These are phyloP conservation scores for Cyanocitta stelleri DNA, from an alignment of 2,113 vertebrate genomes.

Conservation along the genomic window DNA sequence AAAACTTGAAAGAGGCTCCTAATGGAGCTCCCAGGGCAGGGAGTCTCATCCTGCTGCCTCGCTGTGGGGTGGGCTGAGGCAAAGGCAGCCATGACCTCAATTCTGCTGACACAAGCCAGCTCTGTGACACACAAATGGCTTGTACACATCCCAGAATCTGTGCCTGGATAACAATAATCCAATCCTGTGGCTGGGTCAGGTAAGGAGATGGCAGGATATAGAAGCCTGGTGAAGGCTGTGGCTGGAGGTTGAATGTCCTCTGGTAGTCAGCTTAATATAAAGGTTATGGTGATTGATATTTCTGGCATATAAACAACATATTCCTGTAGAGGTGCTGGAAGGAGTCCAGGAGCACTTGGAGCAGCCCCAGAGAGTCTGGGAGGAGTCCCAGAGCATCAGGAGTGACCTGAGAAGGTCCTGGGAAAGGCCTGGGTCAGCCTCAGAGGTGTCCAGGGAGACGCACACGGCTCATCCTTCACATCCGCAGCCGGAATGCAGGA, in stretches of 20 bases:
- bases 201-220: not conserved
- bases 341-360: not conserved
- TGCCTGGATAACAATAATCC: not conserved
- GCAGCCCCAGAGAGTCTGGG: not conserved
- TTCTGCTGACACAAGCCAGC: not conserved
- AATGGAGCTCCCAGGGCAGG: not conserved
- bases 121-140: not conserved
- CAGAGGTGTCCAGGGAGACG: not conserved
- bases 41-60: not conserved
- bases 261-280: not conserved
- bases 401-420: not conserved
- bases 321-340: not conserved
- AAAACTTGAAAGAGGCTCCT: not conserved
- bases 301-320: not conserved
- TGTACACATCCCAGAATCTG: not conserved
- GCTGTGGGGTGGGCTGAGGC: not conserved
- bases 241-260: not conserved
- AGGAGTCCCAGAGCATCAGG: not conserved
- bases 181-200: not conserved
- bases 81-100: not conserved
- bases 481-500: not conserved
- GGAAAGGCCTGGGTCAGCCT: not conserved
- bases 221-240: not conserved
- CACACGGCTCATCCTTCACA: rapidly evolving
- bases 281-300: not conserved